These are phyloP conservation scores for Amazona vittata DNA, from an alignment of 2,113 vertebrate genomes.

Conservation along the genomic window DNA sequence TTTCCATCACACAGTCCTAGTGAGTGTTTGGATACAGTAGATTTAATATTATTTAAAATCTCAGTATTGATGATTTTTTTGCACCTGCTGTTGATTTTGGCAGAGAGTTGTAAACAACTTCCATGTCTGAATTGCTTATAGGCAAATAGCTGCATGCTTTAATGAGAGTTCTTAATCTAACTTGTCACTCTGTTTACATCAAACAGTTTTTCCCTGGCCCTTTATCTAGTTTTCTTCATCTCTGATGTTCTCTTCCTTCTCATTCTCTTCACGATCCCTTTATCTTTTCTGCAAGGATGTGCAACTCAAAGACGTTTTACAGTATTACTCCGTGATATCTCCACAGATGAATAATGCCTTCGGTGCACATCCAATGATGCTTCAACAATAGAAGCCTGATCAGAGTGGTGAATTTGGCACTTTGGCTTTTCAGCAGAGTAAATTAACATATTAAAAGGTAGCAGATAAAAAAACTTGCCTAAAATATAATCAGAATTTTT, in stretches of 20 bases:
- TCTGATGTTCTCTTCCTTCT: slow-evolving; percentile 43
- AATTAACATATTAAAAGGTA: slow-evolving; percentile 65
- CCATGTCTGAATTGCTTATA: slow-evolving; percentile 17
- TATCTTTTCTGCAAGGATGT: slow-evolving; percentile 47
- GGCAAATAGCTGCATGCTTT: slow-evolving; percentile 50
- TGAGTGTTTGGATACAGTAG: not conserved
- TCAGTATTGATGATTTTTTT: not conserved
- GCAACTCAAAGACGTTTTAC: slow-evolving; percentile 19
- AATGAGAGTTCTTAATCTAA: slow-evolving; percentile 59
- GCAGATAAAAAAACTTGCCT: slow-evolving; percentile 42
- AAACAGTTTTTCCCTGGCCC: slow-evolving; percentile 59
- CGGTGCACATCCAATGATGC: slow-evolving; percentile 1
- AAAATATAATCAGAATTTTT: slow-evolving; percentile 42
- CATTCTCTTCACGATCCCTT: slow-evolving; percentile 42
- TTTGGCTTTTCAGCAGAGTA: slow-evolving; percentile 37
- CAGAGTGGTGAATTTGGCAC: slow-evolving; percentile 25
- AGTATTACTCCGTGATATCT: slow-evolving; percentile 18
- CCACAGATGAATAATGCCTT: slow-evolving; percentile 36
- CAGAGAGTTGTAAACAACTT: slow-evolving; percentile 46
- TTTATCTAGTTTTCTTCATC: slow-evolving; percentile 60
- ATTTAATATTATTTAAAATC: slow-evolving; percentile 28
- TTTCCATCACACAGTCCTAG: not conserved
- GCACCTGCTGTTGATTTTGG: slow-evolving; percentile 55
- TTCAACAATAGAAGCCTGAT: slow-evolving; percentile 42
- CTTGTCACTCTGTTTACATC: slow-evolving; percentile 61